Base-by-base conservation (phyloP, 92 coral and sea anemone species). In the Hydrozoanthus gracilis region DNA sequence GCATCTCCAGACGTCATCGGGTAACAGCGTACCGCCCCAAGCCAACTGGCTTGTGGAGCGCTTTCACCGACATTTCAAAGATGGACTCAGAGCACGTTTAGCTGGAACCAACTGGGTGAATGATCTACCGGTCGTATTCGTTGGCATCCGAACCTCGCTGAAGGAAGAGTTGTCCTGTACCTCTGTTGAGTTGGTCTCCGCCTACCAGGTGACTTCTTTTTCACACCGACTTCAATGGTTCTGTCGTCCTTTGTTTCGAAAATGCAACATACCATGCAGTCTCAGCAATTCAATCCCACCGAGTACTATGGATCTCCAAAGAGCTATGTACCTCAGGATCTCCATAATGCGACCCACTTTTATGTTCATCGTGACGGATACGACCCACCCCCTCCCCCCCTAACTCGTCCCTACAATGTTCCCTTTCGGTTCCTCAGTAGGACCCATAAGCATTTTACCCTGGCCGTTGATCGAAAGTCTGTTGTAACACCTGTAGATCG, bases 1-100 rank as follows among this genome's bases (percentile, higher is more conserved):
- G 89, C 67, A 51, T 13, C 92, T 92, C 87, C 11, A 87, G 73
- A 51, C 89, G 90, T 65, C 64, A 86, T 62, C 80, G 89, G 68
- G 89, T 91, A 15, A 90, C 91, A 12, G 90, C 90, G 11, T 92
- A n/a, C n/a, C n/a, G n/a, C n/a, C n/a, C n/a, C n/a, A n/a, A n/a
- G n/a, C n/a, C n/a, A n/a, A n/a, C 73, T 86, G 95, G 5, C 52
- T 92, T 7, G 89, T 89, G 14, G 89, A 92, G 67, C 77, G 92
- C 17, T 89, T 92, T 70, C 90, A 91, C 65, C 82, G 88, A 11
- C 88, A 78, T 47, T 68, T 88, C 62, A 88, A 86, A 86, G 68
- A 76, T 2, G 86, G 88, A 6, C 88, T 82, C 71, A 83, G 77
- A 66, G 88, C 92, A 44, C 61, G 90, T 11, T 8, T 71, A 44